Percentiles rank a stretch among this genome's conserved stretches.
Conservation (phyloP, 1,140 invertebrate species). For the Zaprionus capensis region DNA sequence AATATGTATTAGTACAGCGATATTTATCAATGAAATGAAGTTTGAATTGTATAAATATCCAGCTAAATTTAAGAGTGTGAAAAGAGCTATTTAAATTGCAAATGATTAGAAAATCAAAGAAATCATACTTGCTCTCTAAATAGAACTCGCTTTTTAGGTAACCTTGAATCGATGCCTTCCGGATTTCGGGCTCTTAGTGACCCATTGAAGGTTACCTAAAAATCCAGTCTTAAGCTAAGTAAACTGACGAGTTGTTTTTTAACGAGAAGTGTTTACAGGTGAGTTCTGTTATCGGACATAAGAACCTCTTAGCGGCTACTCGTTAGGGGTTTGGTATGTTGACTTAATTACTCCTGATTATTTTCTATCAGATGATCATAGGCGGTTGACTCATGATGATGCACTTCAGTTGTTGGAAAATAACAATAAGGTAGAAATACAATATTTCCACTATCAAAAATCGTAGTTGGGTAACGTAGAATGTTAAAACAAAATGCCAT, state of each 20-base stretch:
- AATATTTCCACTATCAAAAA: slow-evolving; percentile 31
- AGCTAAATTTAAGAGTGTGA: not conserved
- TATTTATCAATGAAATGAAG: not conserved
- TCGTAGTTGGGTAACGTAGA: slow-evolving; percentile 25
- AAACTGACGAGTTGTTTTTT: slow-evolving; percentile 3
- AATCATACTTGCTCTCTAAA: not conserved
- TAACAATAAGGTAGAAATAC: slow-evolving; percentile 12
- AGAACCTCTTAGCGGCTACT: slow-evolving; percentile 3
- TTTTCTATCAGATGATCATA: slow-evolving; percentile 26
- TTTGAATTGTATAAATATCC: too few species aligned
- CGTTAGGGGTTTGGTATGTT: not conserved
- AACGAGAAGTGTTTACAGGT: not conserved
- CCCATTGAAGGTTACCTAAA: slow-evolving; percentile 28
- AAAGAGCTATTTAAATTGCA: not conserved
- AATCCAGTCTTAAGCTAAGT: slow-evolving; percentile 4
- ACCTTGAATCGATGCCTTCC: too few species aligned
- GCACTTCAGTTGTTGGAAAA: slow-evolving; percentile 19
- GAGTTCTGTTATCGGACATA: slow-evolving; percentile 10
- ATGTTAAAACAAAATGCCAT: slow-evolving; percentile 13
- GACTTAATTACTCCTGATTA: slow-evolving; percentile 1
- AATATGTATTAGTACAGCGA: not conserved
- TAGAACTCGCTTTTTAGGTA: too few species aligned
- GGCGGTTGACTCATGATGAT: slow-evolving; percentile 12
- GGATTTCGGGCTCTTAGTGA: not conserved
- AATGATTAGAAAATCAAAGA: not conserved